Base-by-base conservation (phyloP, 1,140 invertebrate species). In the Diorhabda elongata region DNA sequence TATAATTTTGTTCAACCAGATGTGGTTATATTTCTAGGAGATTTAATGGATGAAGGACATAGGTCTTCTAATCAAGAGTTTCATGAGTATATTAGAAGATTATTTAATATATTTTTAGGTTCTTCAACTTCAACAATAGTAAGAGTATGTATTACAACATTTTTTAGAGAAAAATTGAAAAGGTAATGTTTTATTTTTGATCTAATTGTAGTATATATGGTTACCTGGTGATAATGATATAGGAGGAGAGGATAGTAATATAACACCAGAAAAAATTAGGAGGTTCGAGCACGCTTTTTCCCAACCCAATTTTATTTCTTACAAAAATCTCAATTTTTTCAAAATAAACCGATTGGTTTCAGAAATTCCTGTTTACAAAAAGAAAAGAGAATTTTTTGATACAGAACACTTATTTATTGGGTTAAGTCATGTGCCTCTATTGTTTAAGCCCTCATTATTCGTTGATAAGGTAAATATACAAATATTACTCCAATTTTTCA, bases 161-260 rank as follows among this genome's bases (percentile, higher is more conserved):
- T 11, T 26, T 52, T 58, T 61, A 47, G 57, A 69, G 11, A 61
- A 43, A 47, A 41, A 5, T 56, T 3, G 43, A 26, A 45, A 44
- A 43, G 4, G 8, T 42, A 94, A 69, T 81, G 84, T 60, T 26
- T 26, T 81, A 84, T 74, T 91, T 93, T 80, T 94, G 91, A 81
- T 79, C 94, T 90, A 81, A 69, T 85, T 86, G 59, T 78, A 93
- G 93, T 89, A 88, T 81, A 86, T 97, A 67, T 95, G 91, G 84
- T 81, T 97, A 69, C 93, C 95, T 52, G 96, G 96, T 26, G 96
- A 98, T 80, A 98, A 98, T 84, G 95, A 98, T 79, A 94, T 98
- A 74, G 96, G 95, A 42, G 95, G 95, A 42, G 95, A 98, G 82
- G 89, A 74, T 42, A 72, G 87, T 76, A 92, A 95, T 80, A 87